Base-by-base conservation (phyloP, 1,140 invertebrate genomes). In the Cheumatopsyche charites region DNA sequence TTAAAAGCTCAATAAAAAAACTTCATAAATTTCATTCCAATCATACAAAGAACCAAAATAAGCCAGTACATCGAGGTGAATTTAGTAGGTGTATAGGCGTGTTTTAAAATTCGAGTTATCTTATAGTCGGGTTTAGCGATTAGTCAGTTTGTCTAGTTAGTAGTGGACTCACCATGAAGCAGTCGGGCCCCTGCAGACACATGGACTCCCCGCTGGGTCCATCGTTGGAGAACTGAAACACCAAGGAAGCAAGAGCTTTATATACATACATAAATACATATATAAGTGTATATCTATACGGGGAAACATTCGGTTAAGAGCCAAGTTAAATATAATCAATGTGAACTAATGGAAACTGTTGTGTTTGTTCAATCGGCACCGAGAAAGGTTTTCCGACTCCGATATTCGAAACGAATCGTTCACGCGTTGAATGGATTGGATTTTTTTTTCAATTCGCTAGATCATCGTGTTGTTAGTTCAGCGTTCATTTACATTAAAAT, bases 151-250 rank as follows among this genome's bases (percentile, higher is more conserved):
- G 43, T 12, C 3, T 47, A 15, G 43, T 7, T 58, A 25, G 55
- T 23, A 66, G 61, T 49, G 55, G 67, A 85, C 86, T 87, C 79
- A 88, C 87, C 87, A 88, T 88, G 82, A 88, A 88, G 79, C 87
- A 88, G 81, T 88, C 87, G 70, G 87, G 86, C 78, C 86, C 87
- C 78, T 88, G 87, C 78, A 88, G 82, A 80, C 87, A 88, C 78
- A 86, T 86, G 49, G 86, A 86, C 81, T 88, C 87, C 79, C 85
- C 86, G 77, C 86, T 81, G 81, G 84, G 78, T 77, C 86, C 75
- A 62, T 76, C 72, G 72, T 76, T 76, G 66, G 75, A 76, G 75
- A 76, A 76, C 75, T 76, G 75, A 76, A 76, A 76, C 75, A 76
- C 70, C 75, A 73, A 65, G 72, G 71, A 66, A 73, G n/a, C 75